Evolutionary conservation across 2,888 invertebrate species (phyloP).

Genomic region (Drosophila acutilabella): DNA sequence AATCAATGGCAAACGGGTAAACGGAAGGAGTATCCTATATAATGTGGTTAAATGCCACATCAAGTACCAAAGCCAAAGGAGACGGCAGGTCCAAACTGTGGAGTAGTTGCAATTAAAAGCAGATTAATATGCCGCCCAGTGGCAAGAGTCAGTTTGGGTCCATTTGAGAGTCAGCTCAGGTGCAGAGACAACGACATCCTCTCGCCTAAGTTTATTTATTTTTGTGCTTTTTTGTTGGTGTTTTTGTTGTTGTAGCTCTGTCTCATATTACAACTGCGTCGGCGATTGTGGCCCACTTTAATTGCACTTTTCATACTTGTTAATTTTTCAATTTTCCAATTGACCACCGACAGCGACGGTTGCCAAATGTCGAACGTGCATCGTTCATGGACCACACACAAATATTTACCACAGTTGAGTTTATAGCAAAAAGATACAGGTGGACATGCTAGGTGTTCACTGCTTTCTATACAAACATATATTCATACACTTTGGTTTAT

Average conservation of each 20-base stretch:
- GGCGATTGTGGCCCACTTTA: slow-evolving; percentile 71
- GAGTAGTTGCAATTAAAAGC: slow-evolving; percentile 81
- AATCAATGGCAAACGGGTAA: slow-evolving; percentile 62
- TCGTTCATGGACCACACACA: slow-evolving; percentile 68
- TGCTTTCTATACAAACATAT: neutral
- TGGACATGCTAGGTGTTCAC: slow-evolving; percentile 65
- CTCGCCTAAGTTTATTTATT: slow-evolving; percentile 30
- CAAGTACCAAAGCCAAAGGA: slow-evolving; percentile 63
- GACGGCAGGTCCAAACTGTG: slow-evolving; percentile 29
- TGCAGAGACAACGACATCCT: slow-evolving; percentile 62
- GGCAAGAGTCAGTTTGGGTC: slow-evolving; percentile 17
- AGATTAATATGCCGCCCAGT: slow-evolving; percentile 82
- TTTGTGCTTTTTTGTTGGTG: neutral
- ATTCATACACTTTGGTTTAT: neutral
- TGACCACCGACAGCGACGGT: slow-evolving; percentile 67
- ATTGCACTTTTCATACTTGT: slow-evolving; percentile 84
- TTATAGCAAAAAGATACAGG: slow-evolving; percentile 59
- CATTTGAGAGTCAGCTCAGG: slow-evolving; percentile 33
- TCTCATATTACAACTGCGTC: slow-evolving; percentile 58
- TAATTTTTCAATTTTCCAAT: slow-evolving; percentile 83
- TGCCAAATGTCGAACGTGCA: slow-evolving; percentile 73
- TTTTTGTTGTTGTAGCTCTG: neutral
- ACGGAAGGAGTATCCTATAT: slow-evolving; percentile 43
- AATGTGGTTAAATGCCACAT: slow-evolving; percentile 35
- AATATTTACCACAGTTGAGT: slow-evolving; percentile 1